Evolutionary conservation across 2,888 invertebrate genomes (phyloP).

Genomic region (Apamea epomidion): DNA sequence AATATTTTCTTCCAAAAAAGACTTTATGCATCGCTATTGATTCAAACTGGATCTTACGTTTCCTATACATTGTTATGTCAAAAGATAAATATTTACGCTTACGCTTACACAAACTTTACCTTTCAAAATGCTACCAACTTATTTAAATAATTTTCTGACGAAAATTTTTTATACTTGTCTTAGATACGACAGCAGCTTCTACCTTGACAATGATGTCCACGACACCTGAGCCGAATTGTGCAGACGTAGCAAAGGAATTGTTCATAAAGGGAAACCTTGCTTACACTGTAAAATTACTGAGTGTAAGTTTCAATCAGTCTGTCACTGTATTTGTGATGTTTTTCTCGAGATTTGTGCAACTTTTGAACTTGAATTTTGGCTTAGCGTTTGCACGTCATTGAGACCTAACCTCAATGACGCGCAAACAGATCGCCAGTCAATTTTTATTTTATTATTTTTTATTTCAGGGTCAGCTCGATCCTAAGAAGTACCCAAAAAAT

Average conservation of each 20-base stretch:
- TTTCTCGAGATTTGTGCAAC: background rate
- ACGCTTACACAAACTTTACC: background rate
- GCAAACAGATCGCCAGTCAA: background rate
- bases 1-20: background rate
- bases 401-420: background rate
- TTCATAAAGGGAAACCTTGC: conserved; percentile 31
- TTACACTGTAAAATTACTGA: conserved; percentile 37
- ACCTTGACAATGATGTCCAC: conserved; percentile 13
- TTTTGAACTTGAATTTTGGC: background rate
- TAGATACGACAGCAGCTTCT: background rate
- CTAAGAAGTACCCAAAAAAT: background rate
- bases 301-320: conserved; percentile 27
- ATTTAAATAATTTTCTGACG: background rate
- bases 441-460: background rate
- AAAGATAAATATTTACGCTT: background rate
- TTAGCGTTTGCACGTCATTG: too few species aligned
- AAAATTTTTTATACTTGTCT: background rate
- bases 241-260: conserved; percentile 8
- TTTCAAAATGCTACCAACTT: background rate
- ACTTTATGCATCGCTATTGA: background rate
- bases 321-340: background rate
- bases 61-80: too few species aligned
- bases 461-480: background rate
- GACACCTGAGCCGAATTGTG: conserved; percentile 20
- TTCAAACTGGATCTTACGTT: background rate